These are phyloP conservation scores for Rhynchotus rufescens DNA, from an alignment of 2,797 vertebrate genomes.

Conservation along the genomic window DNA sequence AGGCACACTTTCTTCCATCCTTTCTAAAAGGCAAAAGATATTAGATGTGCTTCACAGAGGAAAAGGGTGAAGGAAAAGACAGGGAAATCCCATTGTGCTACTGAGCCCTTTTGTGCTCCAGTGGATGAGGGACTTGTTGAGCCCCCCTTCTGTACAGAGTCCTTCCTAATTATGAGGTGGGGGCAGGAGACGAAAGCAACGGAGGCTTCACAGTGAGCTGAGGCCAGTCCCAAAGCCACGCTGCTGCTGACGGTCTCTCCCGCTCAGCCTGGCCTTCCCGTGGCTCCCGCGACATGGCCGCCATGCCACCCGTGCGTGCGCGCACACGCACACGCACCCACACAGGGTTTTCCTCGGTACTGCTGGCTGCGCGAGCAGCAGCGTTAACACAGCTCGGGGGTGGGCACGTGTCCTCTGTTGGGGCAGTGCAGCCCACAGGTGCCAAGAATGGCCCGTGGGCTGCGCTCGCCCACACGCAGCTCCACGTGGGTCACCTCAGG, in stretches of 20 bases:
- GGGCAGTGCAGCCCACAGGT: background rate
- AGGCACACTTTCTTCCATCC: background rate
- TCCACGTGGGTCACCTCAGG: too few relatives aligned
- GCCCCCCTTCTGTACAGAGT: background rate
- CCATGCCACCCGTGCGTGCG: background rate
- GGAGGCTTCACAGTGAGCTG: background rate
- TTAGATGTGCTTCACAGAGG: background rate
- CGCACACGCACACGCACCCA: background rate
- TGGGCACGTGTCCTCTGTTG: background rate
- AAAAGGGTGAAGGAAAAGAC: background rate
- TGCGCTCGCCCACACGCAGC: too few relatives aligned
- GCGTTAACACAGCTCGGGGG: accelerated
- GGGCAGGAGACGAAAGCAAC: background rate
- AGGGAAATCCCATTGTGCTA: background rate
- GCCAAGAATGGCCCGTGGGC: too few relatives aligned
- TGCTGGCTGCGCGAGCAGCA: accelerated
- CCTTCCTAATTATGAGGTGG: background rate
- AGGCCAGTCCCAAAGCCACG: background rate
- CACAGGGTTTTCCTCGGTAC: background rate
- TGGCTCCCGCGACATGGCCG: background rate
- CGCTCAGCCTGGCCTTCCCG: accelerated
- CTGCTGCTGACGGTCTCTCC: background rate
- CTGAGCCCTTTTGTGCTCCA: background rate
- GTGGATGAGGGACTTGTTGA: background rate
- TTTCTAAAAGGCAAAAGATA: background rate